Evolutionary conservation across 2,888 invertebrate species (phyloP).

Genomic region (Ametastegia equiseti): DNA sequence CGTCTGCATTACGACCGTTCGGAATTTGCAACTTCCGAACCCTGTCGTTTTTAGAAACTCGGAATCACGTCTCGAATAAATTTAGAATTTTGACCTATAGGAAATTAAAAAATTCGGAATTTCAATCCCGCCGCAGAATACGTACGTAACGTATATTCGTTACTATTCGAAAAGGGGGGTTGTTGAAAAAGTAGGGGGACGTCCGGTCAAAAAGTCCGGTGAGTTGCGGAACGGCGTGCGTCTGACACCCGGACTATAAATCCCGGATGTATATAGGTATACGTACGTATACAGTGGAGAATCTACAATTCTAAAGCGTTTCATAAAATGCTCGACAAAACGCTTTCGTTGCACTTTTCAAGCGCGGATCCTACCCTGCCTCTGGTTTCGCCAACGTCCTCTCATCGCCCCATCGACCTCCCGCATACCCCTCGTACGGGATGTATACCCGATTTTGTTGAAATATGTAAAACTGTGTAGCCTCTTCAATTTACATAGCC

Average conservation of each 20-base stretch:
- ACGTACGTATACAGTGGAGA: constrained; percentile 60
- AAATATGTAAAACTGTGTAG: constrained; percentile 75
- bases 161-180: constrained; percentile 1
- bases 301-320: constrained; percentile 76
- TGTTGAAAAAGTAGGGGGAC: not conserved
- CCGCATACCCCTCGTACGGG: constrained; percentile 33
- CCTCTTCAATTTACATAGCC: constrained; percentile 75
- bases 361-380: constrained; percentile 62
- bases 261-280: constrained; percentile 49
- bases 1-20: too few species aligned
- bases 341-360: constrained; percentile 74
- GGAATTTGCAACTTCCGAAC: too few species aligned
- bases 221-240: not conserved
- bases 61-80: too few species aligned
- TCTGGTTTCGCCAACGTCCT: constrained; percentile 34
- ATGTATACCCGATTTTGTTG: constrained; percentile 65
- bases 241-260: constrained; percentile 57
- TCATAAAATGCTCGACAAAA: constrained; percentile 75
- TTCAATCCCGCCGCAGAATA: too few species aligned
- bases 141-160: too few species aligned
- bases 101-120: too few species aligned
- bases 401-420: constrained; percentile 48
- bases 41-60: too few species aligned
- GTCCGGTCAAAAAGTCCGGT: constrained; percentile 24
- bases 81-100: too few species aligned